phyloP scores from a whole-genome alignment of 1,140 invertebrate genomes.

The Plectus sambesii region DNA sequence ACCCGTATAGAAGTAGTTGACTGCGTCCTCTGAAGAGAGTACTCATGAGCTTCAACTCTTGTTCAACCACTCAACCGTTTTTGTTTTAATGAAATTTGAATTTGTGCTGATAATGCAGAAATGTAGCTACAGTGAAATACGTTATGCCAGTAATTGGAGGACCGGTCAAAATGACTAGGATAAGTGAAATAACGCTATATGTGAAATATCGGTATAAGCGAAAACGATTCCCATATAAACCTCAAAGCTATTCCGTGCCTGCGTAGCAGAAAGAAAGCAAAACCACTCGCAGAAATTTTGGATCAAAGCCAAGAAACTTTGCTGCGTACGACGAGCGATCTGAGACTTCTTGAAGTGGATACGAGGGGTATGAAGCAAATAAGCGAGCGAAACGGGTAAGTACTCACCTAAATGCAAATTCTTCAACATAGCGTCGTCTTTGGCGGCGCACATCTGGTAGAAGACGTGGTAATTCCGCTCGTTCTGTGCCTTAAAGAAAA shows the following conservation, averaged over 20 bases:
- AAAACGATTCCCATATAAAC: conserved; percentile 2
- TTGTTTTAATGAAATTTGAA: conserved; percentile 6
- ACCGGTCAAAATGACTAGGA: too few species aligned
- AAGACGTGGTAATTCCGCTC: conserved; percentile 98
- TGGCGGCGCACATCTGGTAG: conserved; percentile 81
- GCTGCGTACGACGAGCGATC: too few species aligned
- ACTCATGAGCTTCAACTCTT: not conserved
- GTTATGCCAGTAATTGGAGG: not conserved
- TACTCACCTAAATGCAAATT: conserved; percentile 61
- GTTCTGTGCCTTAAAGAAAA: conserved; percentile 53
- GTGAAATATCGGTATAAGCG: too few species aligned
- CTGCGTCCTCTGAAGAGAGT: conserved; percentile 55
- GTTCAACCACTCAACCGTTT: not conserved
- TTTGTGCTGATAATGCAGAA: too few species aligned
- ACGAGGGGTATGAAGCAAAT: conserved; percentile 14
- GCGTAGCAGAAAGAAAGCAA: too few species aligned
- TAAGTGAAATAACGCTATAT: too few species aligned
- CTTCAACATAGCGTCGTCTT: conserved; percentile 53
- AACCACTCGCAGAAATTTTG: too few species aligned
- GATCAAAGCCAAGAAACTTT: too few species aligned
- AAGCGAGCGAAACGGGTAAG: too few species aligned
- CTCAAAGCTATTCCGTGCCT: too few species aligned
- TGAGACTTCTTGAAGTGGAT: too few species aligned
- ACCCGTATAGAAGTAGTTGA: conserved; percentile 71
- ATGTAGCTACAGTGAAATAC: not conserved